Base-by-base conservation (phyloP, 2,797 vertebrate species). In the Epinephelus coioides region DNA sequence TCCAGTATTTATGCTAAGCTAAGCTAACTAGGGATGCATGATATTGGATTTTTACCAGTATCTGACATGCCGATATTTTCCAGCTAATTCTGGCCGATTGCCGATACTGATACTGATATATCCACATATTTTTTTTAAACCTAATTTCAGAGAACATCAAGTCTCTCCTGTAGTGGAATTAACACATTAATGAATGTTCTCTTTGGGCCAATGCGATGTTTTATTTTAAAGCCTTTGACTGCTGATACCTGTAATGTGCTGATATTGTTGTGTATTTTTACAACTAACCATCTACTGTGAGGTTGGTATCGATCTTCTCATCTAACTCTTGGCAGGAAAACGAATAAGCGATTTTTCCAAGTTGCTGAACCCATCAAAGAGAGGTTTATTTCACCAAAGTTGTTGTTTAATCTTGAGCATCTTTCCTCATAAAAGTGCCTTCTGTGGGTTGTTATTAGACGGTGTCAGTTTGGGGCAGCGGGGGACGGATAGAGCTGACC, bases 391-490 rank as follows among this genome's bases (percentile, higher is more conserved):
- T 46, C 38, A 47, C 6, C 2, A 60, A 23, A 82, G 43, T 11
- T 13, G 0, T n/a, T 50, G 5, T 30, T 38, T 53, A n/a, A 6
- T 30, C 12, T 59, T 4, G 50, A 25, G 1, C 5, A 1, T 57
- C 18, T 66, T 61, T 68, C 46, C 27, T n/a, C 38, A 51, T 77
- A 25, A 51, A 25, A 17, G 11, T 34, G 4, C 14, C 18, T 11
- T 46, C 51, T 46, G 57, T 19, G 53, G 4, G 27, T 82, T 72
- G 75, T 72, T 40, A 14, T 47, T 85, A 99, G 98, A 94, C 97
- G 0, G 97, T 98, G 69, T 99, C 98, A 0, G 94, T 99, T 55
- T 99, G 98, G 98, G 97, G 97, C 59, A 95, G 93, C 30, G 96
- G 97, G 0, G 98, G 98, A 18, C 95, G 98, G 40, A 95, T 98